Evolutionary conservation across 1,140 invertebrate species (phyloP), one percentile per base, ranked within the genome.

Genomic region (Tribolium madens): DNA sequence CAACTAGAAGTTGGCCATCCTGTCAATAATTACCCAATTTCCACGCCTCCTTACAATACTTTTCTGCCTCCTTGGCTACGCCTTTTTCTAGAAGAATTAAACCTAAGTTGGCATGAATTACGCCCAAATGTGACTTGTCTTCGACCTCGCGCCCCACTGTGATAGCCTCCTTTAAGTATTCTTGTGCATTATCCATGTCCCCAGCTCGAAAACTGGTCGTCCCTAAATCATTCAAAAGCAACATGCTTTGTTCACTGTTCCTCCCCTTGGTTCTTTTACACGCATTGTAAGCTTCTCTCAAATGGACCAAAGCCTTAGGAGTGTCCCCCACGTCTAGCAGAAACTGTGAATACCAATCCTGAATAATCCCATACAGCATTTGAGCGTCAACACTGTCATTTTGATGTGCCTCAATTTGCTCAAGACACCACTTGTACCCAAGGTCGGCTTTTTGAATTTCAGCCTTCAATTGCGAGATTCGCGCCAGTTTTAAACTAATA

Each of bases 181-280:
- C 81, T 79, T 94, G 89, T 26, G 96, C 94, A 77, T 90, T 87
- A 48, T 92, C 89, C 76, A 91, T 87, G 76, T 94, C 89, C 76
- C 92, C 87, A 87, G 87, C 87, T 81, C 90, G 80, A 86, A 90
- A 91, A 76, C 89, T 91, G 7, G 94, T 89, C 50, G 92, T 93
- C 36, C 93, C 96, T 73, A 97, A 88, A 85, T 97, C 94, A 89
- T 97, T 97, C 4, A 97, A 85, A 42, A 97, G 87, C 15, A 95
- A 86, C 13, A 95, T 90, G 76, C 90, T 91, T 84, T 96, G 93
- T 80, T 93, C 91, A 81, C 91, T 90, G 5, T 91, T 85, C 50
- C 75, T 90, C 83, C 94, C 94, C 84, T 93, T 86, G 0, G 93
- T 82, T 83, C 90, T 86, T 57, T 87, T 83, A 73, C 92, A 93